Conservation (phyloP, 2,797 vertebrate species). For the Prunella strophiata region DNA sequence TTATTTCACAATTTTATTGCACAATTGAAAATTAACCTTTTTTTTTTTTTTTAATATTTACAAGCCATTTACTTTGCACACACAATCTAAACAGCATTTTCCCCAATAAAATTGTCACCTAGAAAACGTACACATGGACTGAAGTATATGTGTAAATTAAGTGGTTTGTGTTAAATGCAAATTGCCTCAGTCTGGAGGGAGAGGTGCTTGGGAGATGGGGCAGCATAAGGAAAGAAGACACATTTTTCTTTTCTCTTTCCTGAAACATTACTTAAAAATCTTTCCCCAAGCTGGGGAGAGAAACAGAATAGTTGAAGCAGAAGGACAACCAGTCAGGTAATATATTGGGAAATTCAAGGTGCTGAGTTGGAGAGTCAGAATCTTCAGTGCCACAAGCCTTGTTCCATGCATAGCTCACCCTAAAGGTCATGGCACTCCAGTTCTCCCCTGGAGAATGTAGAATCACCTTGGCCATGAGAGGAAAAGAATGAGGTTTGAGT, state of each 20-base stretch:
- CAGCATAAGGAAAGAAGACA: background rate
- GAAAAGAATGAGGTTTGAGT: background rate
- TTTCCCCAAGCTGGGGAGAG: background rate
- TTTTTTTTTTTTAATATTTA: slow-evolving; percentile 40
- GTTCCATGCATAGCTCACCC: background rate
- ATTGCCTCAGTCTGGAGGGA: background rate
- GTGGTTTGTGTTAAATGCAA: background rate
- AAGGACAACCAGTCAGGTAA: background rate
- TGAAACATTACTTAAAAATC: background rate
- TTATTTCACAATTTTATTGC: slow-evolving; percentile 75
- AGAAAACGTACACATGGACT: slow-evolving; percentile 29
- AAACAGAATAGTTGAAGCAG: background rate
- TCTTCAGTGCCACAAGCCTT: background rate
- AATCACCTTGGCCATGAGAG: background rate
- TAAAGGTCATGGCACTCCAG: background rate
- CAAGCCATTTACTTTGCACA: slow-evolving; percentile 46
- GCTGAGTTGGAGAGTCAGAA: background rate
- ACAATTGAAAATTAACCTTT: slow-evolving; percentile 62
- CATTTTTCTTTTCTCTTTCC: background rate
- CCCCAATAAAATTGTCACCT: background rate
- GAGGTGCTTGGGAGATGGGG: background rate
- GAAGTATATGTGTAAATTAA: slow-evolving; percentile 27
- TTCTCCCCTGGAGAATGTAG: background rate
- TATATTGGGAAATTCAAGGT: background rate
- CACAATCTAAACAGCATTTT: slow-evolving; percentile 29